Percentiles rank a stretch among this genome's conserved stretches.
These are phyloP conservation scores for Strix uralensis DNA, from an alignment of 2,113 vertebrate species.

Conservation along the genomic window DNA sequence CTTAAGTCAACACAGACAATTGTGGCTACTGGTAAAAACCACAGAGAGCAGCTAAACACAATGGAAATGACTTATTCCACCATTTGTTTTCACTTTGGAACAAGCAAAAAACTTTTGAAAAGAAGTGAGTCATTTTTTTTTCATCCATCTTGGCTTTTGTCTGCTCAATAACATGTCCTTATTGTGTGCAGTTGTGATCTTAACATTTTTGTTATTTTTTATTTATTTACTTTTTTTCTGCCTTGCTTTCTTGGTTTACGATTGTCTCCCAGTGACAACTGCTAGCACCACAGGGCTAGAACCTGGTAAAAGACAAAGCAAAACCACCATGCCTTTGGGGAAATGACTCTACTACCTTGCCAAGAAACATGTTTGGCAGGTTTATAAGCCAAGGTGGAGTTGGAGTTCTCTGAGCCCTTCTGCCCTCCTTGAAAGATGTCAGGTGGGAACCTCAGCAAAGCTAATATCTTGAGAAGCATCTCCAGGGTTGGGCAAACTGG, in stretches of 20 bases:
- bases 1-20: slow-evolving; percentile 46
- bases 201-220: neutral
- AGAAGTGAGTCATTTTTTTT: slow-evolving; percentile 19
- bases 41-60: slow-evolving; percentile 40
- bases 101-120: neutral
- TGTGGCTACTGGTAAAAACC: slow-evolving; percentile 56
- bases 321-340: slow-evolving; percentile 23
- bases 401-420: neutral
- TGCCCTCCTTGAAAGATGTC: slow-evolving; percentile 23
- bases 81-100: slow-evolving; percentile 25
- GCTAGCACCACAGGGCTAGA: neutral
- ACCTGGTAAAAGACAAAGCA: neutral
- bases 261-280: slow-evolving; percentile 24
- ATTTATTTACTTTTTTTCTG: neutral
- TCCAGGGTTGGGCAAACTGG: slow-evolving; percentile 47
- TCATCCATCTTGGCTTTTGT: neutral
- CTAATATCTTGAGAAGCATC: slow-evolving; percentile 43
- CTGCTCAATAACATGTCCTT: neutral
- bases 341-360: slow-evolving; percentile 7
- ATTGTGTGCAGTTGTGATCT: neutral
- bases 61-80: slow-evolving; percentile 36
- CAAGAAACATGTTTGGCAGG: slow-evolving; percentile 44
- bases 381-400: slow-evolving; percentile 38
- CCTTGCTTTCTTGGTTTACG: slow-evolving; percentile 1
- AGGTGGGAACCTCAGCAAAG: slow-evolving; percentile 31